Percentiles rank a stretch among this genome's conserved stretches.
phyloP scores from a whole-genome alignment of 2,797 vertebrate species.

The Acanthurus leucopareius region DNA sequence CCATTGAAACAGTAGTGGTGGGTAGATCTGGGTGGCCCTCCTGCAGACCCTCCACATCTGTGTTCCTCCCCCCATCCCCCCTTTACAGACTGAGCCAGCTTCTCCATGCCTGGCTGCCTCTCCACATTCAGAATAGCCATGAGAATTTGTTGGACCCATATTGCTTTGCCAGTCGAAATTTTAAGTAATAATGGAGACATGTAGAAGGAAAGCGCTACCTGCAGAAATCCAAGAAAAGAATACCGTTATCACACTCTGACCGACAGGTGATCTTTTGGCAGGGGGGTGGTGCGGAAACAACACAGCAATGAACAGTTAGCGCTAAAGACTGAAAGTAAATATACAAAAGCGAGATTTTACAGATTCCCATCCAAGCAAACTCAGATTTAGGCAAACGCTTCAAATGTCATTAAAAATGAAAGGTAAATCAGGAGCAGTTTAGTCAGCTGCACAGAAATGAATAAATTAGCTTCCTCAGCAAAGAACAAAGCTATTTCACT shows the following conservation, averaged over 20 bases:
- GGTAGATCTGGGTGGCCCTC: constrained; percentile 82
- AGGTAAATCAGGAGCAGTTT: constrained; percentile 59
- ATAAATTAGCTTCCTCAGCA: constrained; percentile 38
- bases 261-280: constrained; percentile 40
- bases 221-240: not conserved
- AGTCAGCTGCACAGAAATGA: constrained; percentile 39
- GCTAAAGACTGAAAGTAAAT: constrained; percentile 45
- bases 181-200: constrained; percentile 7
- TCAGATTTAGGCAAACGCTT: constrained; percentile 61
- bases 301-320: constrained; percentile 22
- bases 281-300: not conserved
- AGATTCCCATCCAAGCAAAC: constrained; percentile 57
- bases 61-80: constrained; percentile 34
- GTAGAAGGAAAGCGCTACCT: constrained; percentile 3
- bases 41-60: constrained; percentile 78
- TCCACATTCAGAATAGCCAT: constrained; percentile 46
- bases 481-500: constrained; percentile 26
- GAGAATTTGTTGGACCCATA: constrained; percentile 30
- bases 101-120: constrained; percentile 62
- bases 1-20: constrained; percentile 81
- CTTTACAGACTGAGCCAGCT: constrained; percentile 46
- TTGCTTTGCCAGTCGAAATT: constrained; percentile 9
- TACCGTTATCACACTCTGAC: not conserved
- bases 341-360: constrained; percentile 35
- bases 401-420: constrained; percentile 71